phyloP scores from a whole-genome alignment of 2,888 invertebrate species.

The Cetonia aurata region DNA sequence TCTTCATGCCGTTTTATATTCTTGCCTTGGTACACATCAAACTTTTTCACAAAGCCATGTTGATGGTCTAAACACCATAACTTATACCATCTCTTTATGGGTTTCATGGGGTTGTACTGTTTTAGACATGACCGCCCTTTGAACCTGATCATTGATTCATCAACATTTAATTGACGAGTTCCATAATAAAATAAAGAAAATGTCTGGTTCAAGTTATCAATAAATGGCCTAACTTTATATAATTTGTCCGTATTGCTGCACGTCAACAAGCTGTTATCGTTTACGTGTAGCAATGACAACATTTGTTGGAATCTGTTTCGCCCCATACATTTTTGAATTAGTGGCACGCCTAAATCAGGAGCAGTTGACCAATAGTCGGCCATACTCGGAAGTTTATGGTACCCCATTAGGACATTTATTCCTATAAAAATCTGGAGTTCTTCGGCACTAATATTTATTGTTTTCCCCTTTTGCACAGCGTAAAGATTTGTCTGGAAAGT shows the following conservation, averaged over 20 bases:
- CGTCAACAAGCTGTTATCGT: neutral
- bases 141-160: neutral
- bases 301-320: neutral
- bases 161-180: neutral
- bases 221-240: neutral
- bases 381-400: neutral
- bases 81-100: neutral
- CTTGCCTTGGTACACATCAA: conserved; percentile 15
- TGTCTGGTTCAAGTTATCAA: neutral
- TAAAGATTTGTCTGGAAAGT: no score
- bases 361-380: neutral
- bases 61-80: neutral
- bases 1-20: neutral
- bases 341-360: neutral
- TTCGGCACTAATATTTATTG: no score
- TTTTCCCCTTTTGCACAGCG: no score
- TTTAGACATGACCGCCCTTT: no score
- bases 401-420: neutral
- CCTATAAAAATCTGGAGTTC: neutral
- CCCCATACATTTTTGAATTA: neutral
- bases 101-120: conserved; percentile 3
- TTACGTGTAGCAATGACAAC: neutral
- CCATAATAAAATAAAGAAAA: neutral
- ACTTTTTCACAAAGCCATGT: neutral
- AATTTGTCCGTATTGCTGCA: neutral